Evolutionary conservation across 2,888 invertebrate species (phyloP).

Genomic region (Lamellibrachia satsuma): DNA sequence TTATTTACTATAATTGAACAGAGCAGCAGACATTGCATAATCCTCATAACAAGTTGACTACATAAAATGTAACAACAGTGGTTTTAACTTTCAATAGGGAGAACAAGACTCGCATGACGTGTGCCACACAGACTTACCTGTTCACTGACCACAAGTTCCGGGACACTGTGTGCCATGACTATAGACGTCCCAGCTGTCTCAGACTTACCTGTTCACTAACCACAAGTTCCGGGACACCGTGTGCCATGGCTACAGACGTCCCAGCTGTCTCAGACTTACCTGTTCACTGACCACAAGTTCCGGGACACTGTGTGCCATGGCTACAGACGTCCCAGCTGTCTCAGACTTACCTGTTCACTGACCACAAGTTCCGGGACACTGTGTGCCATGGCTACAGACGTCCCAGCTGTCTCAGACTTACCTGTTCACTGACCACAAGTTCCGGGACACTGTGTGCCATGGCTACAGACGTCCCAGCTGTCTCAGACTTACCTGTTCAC

Average conservation of each 20-base stretch:
- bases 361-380: conserved; percentile 96
- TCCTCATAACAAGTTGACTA: too few species aligned
- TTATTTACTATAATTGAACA: too few species aligned
- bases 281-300: conserved; percentile 88
- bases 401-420: conserved; percentile 52
- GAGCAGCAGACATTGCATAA: too few species aligned
- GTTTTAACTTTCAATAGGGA: too few species aligned
- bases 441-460: conserved; percentile 99
- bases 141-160: conserved; percentile 89
- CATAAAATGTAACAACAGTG: too few species aligned
- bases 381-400: conserved; percentile 83
- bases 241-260: conserved; percentile 80
- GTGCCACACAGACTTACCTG: conserved; percentile 67
- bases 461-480: conserved; percentile 60
- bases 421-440: conserved; percentile 84
- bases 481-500: too few species aligned
- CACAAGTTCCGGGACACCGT: conserved; percentile 95
- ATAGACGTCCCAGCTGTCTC: background rate
- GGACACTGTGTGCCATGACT: conserved; percentile 97
- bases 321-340: too few species aligned
- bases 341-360: conserved; percentile 72
- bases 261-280: conserved; percentile 63
- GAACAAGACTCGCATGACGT: too few species aligned
- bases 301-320: conserved; percentile 98
- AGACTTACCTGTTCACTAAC: conserved; percentile 77